Evolutionary conservation across 35 echinoderm and acorn worm genomes (phyloP).

Genomic region (Ptychodera flava): DNA sequence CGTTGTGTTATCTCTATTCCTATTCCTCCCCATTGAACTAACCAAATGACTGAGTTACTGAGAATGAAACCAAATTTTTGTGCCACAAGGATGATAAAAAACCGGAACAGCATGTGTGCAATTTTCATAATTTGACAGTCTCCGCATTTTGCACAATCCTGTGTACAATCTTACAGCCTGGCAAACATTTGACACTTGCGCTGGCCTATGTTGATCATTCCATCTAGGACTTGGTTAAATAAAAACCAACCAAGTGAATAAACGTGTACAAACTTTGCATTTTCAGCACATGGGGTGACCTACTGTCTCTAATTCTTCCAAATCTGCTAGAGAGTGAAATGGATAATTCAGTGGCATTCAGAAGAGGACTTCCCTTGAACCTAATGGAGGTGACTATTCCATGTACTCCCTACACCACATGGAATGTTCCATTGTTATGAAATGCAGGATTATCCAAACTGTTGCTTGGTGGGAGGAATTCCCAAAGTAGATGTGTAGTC

Average conservation of each 20-base stretch:
- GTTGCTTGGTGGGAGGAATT: too few species aligned
- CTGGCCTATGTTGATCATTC: too few species aligned
- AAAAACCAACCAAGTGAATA: too few species aligned
- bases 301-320: slow-evolving; percentile 35
- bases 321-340: slow-evolving; percentile 38
- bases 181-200: too few species aligned
- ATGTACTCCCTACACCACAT: slow-evolving; percentile 2
- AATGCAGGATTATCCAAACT: not conserved
- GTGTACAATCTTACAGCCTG: not conserved
- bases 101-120: not conserved
- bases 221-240: too few species aligned
- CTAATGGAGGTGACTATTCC: slow-evolving; percentile 49
- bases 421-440: not conserved
- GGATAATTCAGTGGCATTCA: slow-evolving; percentile 7
- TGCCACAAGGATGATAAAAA: not conserved
- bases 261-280: too few species aligned
- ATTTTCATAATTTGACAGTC: not conserved
- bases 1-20: too few species aligned
- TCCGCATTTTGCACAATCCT: not conserved
- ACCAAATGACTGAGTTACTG: too few species aligned
- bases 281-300: slow-evolving; percentile 66
- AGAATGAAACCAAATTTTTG: not conserved
- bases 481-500: too few species aligned
- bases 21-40: too few species aligned
- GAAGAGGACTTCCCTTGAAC: too few species aligned